Evolutionary conservation across 2,113 vertebrate species (phyloP), one percentile per base, ranked within the genome.

Genomic region (Lathamus discolor): DNA sequence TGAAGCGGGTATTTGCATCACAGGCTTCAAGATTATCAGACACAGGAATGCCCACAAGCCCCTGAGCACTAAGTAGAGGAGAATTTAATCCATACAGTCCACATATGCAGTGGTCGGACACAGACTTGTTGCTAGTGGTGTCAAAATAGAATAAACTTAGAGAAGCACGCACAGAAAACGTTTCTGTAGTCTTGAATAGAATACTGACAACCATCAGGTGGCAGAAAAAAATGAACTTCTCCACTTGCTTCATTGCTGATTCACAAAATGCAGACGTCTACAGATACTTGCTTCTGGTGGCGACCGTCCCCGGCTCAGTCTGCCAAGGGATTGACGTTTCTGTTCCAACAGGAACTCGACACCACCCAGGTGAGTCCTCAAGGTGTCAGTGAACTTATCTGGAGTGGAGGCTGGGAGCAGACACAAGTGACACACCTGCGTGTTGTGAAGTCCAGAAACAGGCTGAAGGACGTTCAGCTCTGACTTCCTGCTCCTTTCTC

Each of bases 11-110:
- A 22, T 97, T 55, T 41, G 37, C 28, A 5, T 97, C 78, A 5
- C 98, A 99, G 83, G 98, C 98, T 81, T 94, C 91, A 57, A 64
- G 93, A 43, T 96, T 95, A 7, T 43, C 31, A 8, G 94, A 73
- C 25, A 41, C 70, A 23, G 98, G 97, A 48, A 98, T 94, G 55
- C 85, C 83, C 69, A 98, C 97, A 3, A 94, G 27, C 3, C 98
- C 98, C 43, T 18, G 39, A 16, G 97, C 97, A 1, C 76, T 69
- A 4, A 63, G 68, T 33, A 76, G 59, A 19, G 96, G 98, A 14
- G 98, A 98, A 37, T 97, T 77, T 44, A 96, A 68, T 39, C 98
- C 98, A 15, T 97, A 98, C 33, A 88, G 31, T 41, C 98, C 98
- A 23, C 97, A 98, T 6, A 97, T 81, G 7, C 98, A 98, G 5